A percentile compares a stretch with the other conserved stretches of the same genome.
phyloP scores from a whole-genome alignment of 2,797 vertebrate species.

The Neostethus bicornis region DNA sequence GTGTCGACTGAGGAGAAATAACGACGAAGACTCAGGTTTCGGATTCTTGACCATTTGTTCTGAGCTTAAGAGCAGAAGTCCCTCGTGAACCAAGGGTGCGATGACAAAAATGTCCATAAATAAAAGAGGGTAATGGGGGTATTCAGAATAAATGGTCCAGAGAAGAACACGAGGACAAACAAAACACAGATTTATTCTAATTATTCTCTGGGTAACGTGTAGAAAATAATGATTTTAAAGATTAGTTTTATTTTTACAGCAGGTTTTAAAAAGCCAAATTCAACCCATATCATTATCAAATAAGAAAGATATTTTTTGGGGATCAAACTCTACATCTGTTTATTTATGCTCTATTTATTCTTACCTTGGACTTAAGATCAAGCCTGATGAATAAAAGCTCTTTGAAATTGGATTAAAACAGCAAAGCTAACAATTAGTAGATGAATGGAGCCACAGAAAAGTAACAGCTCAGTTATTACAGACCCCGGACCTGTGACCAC shows the following conservation, averaged over 20 bases:
- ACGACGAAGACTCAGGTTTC: slow-evolving; percentile 49
- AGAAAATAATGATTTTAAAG: slow-evolving; percentile 46
- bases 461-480: slow-evolving; percentile 43
- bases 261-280: slow-evolving; percentile 34
- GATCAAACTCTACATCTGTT: slow-evolving; percentile 32
- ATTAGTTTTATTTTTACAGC: slow-evolving; percentile 56
- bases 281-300: no score
- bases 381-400: slow-evolving; percentile 34
- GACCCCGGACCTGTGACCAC: slow-evolving; percentile 58
- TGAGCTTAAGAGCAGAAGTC: slow-evolving; percentile 47
- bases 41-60: slow-evolving; percentile 57
- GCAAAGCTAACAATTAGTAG: slow-evolving; percentile 33
- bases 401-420: slow-evolving; percentile 49
- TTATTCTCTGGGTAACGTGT: slow-evolving; percentile 57
- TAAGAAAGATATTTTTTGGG: slow-evolving; percentile 7
- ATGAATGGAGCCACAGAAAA: slow-evolving; percentile 32
- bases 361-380: slow-evolving; percentile 10
- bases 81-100: slow-evolving; percentile 54
- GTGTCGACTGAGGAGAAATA: slow-evolving; percentile 59
- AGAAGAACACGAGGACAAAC: slow-evolving; percentile 47
- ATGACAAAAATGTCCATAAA: slow-evolving; percentile 69
- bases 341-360: slow-evolving; percentile 33
- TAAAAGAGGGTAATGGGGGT: slow-evolving; percentile 64
- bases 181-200: slow-evolving; percentile 58
- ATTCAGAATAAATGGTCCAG: slow-evolving; percentile 55